Base-by-base conservation (phyloP, 2,888 invertebrate genomes). In the Spodoptera littoralis region DNA sequence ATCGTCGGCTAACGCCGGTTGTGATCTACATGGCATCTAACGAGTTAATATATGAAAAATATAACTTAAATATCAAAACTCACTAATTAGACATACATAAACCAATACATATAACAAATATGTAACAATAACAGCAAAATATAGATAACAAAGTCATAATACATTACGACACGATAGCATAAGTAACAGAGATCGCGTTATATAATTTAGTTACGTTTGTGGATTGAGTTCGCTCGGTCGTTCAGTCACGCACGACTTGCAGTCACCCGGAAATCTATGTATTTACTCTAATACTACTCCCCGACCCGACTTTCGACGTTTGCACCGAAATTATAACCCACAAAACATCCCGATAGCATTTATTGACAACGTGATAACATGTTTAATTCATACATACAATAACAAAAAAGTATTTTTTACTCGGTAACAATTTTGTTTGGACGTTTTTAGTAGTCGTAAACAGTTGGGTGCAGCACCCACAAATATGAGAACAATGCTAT, bases 221-320 rank as follows among this genome's bases (percentile, higher is more conserved):
- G 49, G 49, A 65, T 70, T 64, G 68, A 71, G 70, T 77, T 77
- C 76, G 78, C 70, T 68, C 77, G 77, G 75, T 71, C 70, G 70
- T 67, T 66, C 70, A 78, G 86, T 88, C 88, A 87, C 88, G 88
- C 85, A 86, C 84, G 76, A 63, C 41, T 63, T 76, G 83, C 83
- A 85, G 84, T 87, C 86, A 78, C 70, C 80, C 84, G 86, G 86
- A 85, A 87, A 88, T 85, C 86, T 87, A 86, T 86, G 85, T 86
- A 88, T 78, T 87, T 79, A 73, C 83, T 83, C 82, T 83, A 87
- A 85, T 84, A 84, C 85, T 65, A 65, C 51, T 57, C 65, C 65
- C 9, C 57, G 59, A 59, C 58, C 58, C 63, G 53, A 67, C 53
- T 70, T 64, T 57, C 36, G 63, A 73, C 68, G 54, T 67, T 73